Base-by-base conservation (phyloP, 2,797 vertebrate genomes). In the Potorous gilbertii region DNA sequence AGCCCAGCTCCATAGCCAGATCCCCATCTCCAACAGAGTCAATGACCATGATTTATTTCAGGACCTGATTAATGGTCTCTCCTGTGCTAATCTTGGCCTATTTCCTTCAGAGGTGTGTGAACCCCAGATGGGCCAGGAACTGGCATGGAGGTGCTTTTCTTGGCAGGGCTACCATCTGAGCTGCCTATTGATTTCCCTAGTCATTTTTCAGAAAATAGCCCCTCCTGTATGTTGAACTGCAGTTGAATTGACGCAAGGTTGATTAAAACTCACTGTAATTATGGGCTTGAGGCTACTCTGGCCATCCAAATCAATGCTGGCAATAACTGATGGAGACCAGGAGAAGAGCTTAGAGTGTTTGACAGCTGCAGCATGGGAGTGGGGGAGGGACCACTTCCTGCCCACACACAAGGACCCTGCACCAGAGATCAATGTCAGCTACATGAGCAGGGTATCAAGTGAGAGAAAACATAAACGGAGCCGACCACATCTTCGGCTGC, bases 261-360 rank as follows among this genome's bases (percentile, higher is more conserved):
- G 98, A 98, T 98, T 99, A 98, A 98, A 98, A 97, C 97, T 98
- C 98, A 96, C 96, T 10, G 9, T 98, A 98, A 98, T 99, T 98
- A 98, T 97, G 96, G 97, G 97, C 96, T 97, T 96, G 97, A n/a
- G 92, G 96, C 97, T 96, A 97, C 96, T 95, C n/a, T 0, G 94
- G 97, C 97, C 98, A 97, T 98, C 96, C 97, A 96, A 96, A 98
- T 99, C 98, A 98, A 98, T 98, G 97, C 93, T 91, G 56, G 95
- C 96, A 94, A 96, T 97, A 97, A 96, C 93, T 94, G 97, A 96
- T 55, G 24, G 91, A 21, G 50, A 54, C 13, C 4, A 34, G 50
- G 29, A 54, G 52, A 90, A 87, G 54, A 90, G 29, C 54, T 55
- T 31, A 3, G 16, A 31, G 28, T 55, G 54, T 31, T 34, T 90